These are phyloP conservation scores for Limnephilus rhombicus DNA, from an alignment of 2,888 invertebrate species.

Conservation along the genomic window DNA sequence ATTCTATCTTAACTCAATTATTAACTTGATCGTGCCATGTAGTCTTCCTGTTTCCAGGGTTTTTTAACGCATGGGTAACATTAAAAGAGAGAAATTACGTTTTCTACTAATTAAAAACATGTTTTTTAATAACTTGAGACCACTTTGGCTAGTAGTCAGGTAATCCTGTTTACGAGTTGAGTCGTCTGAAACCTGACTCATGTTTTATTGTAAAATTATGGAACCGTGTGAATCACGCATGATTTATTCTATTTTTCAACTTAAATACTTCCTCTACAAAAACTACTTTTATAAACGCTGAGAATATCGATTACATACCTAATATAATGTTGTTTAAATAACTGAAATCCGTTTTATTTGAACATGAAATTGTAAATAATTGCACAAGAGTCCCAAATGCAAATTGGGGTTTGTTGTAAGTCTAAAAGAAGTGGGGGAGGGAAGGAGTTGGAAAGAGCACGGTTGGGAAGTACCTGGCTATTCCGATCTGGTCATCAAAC, in stretches of 20 bases:
- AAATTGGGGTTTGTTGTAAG: too few species aligned
- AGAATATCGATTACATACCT: not conserved
- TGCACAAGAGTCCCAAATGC: too few species aligned
- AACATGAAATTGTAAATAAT: too few species aligned
- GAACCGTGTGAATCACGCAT: not conserved
- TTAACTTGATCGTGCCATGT: not conserved
- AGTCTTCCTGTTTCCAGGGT: not conserved
- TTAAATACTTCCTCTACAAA: not conserved
- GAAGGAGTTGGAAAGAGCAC: too few species aligned
- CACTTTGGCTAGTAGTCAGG: not conserved
- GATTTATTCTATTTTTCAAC: not conserved
- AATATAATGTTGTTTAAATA: not conserved
- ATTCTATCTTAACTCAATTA: not conserved
- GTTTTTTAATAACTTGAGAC: not conserved
- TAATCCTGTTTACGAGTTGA: not conserved
- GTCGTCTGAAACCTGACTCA: not conserved
- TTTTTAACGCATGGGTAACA: not conserved
- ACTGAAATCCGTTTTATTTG: not conserved
- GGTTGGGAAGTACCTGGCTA: too few species aligned
- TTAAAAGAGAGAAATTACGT: not conserved
- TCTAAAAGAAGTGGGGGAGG: too few species aligned
- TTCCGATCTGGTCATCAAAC: too few species aligned
- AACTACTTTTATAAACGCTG: not conserved
- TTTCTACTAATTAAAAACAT: slow-evolving; percentile 1
- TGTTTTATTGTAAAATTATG: not conserved